Base-by-base conservation (phyloP, 1,140 invertebrate species). In the Drosophila sulfurigaster region DNA sequence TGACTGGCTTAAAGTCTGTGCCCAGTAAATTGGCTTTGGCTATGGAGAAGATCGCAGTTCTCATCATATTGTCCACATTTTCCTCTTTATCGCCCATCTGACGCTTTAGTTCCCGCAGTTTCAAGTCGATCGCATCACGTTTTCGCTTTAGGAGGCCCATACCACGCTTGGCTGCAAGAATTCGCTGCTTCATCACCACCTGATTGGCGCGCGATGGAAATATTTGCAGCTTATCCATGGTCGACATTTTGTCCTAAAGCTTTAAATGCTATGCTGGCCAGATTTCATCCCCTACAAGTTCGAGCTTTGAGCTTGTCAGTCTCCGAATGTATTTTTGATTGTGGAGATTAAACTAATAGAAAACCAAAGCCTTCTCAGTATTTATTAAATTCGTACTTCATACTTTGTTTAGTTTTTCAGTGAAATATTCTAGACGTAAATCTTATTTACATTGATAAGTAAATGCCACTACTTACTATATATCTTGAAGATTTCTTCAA, bases 51-150 rank as follows among this genome's bases (percentile, higher is more conserved):
- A 89, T 83, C 1, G 91, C 91, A 1, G 52, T 20, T 2, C 81
- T 54, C 76, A 92, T 81, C 1, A 25, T 11, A 1, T 76, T 35
- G 11, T 87, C 78, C 5, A 76, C 72, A 0, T 11, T 0, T 0
- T 78, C 68, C 13, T 80, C 73, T 16, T 71, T 73, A 0, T 62
- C 54, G 8, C 15, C 8, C 32, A 83, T 68, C 0, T 48, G 13
- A 1, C 25, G 25, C 0, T 10, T 46, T 13, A 86, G 10, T 11
- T 87, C 82, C 1, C 88, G 74, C 3, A 87, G 45, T 74, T 90
- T 89, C 59, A 92, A 5, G 13, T 92, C 91, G 54, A 92, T 85
- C 5, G 91, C 91, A 52, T 92, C 91, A 1, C 85, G 80, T 38
- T 91, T 92, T 0, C 88, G 78, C 30, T 85, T 87, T 0, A 92